Evolutionary conservation across 1,140 invertebrate species (phyloP), one percentile per base, ranked within the genome.

Genomic region (Drosophila lini): DNA sequence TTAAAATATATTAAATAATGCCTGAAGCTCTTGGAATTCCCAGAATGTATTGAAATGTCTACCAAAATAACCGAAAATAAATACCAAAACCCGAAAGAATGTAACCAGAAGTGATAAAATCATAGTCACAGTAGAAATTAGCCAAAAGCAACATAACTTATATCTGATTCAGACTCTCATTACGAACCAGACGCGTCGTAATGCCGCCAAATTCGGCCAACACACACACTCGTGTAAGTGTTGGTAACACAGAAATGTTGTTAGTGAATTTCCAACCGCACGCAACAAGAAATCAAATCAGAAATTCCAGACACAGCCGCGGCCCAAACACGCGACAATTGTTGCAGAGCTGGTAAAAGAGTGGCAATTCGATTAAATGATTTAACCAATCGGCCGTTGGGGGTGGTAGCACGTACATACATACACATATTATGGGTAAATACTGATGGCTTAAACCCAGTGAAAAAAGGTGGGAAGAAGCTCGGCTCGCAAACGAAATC

Each of bases 321-420:
- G 44, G 42, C 40, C 67, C 41, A 64, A 58, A 74, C 71, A 85
- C 61, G 81, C 78, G 78, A 84, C 68, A 88, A 88, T 69, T 77
- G 73, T 61, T 65, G 65, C 59, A 78, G 41, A 50, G 19, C 13
- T 41, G 36, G 34, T 63, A 47, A 44, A 64, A 68, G 53, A 74
- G 85, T 76, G 62, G 41, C 68, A 86, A 81, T 55, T 75, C 56
- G 75, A 86, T 76, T 80, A 47, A 55, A 57, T 52, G 19, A 52
- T 45, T 38, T 57, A 42, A 22, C 32, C 34, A 58, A 16, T 22
- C 6, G 31, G 10, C 31, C 9, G 32, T 22, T n/a, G 22, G 5
- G 44, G 25, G 55, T 34, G 32, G 41, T 16, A 34, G 28, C 61
- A 55, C 55, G 62, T 58, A 48, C 25, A 28, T 28, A 48, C 45